Evolutionary conservation across 2,113 vertebrate species (phyloP).

Genomic region (Physeter macrocephalus): DNA sequence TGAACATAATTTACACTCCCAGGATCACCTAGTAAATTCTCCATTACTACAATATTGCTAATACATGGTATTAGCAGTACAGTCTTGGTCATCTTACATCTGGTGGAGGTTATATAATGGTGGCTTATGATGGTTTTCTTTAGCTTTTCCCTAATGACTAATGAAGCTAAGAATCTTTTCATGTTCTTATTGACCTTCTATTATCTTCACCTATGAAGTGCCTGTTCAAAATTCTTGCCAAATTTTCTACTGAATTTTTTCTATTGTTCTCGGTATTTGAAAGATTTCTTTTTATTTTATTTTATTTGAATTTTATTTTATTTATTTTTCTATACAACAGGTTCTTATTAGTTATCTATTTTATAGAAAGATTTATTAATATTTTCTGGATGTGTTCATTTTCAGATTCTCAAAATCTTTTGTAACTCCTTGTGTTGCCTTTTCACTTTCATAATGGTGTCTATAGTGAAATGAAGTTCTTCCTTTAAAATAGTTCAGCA

Average conservation of each 20-base stretch:
- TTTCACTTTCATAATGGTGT: background rate
- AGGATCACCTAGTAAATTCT: background rate
- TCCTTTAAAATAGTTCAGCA: background rate
- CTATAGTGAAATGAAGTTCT: background rate
- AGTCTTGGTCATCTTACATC: background rate
- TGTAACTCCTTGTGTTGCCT: background rate
- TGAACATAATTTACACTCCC: background rate
- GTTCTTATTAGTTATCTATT: no score
- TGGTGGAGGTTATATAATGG: background rate
- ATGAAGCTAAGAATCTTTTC: background rate
- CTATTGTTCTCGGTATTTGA: background rate
- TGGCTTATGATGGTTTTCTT: background rate
- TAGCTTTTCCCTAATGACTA: background rate
- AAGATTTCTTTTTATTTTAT: background rate
- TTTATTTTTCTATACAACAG: no score
- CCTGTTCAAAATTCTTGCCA: background rate
- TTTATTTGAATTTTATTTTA: no score
- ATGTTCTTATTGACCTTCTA: background rate
- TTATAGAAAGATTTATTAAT: background rate
- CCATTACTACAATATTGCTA: background rate
- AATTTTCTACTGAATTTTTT: background rate
- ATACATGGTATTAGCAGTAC: background rate
- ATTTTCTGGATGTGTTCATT: background rate
- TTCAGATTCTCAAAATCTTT: background rate
- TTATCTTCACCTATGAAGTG: background rate